A percentile compares a stretch with the other conserved stretches of the same genome.
Conservation (phyloP, 1,140 invertebrate species). For the Ylistrum balloti region DNA sequence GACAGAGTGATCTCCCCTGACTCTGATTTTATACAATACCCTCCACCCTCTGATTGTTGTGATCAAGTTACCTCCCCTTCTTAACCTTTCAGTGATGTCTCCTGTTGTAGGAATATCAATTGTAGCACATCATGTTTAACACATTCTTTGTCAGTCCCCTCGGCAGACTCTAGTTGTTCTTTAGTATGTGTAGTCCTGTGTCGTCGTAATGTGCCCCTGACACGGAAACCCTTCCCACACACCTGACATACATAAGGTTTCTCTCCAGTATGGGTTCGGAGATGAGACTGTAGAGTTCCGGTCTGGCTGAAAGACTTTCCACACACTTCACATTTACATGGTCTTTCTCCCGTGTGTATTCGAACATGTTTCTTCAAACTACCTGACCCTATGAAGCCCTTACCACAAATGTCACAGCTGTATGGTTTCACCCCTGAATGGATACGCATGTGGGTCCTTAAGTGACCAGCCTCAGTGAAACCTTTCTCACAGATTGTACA, state of each 20-base stretch:
- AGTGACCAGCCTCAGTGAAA: too few relatives aligned
- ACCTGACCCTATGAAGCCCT: slow-evolving; percentile 80
- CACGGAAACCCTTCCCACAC: slow-evolving; percentile 96
- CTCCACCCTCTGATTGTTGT: too few relatives aligned
- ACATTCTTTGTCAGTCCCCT: too few relatives aligned
- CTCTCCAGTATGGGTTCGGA: slow-evolving; percentile 51
- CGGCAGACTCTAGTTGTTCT: too few relatives aligned
- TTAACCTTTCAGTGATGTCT: too few relatives aligned
- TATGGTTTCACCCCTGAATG: slow-evolving; percentile 66
- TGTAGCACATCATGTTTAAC: too few relatives aligned
- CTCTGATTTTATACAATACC: too few relatives aligned
- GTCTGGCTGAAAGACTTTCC: slow-evolving; percentile 81
- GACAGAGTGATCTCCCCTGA: too few relatives aligned
- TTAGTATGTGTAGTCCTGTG: too few relatives aligned
- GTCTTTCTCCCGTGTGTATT: slow-evolving; percentile 82
- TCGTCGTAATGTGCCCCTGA: too few relatives aligned
- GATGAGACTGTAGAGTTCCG: slow-evolving; percentile 80
- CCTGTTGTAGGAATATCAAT: too few relatives aligned
- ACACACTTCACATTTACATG: slow-evolving; percentile 79
- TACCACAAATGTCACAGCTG: slow-evolving; percentile 72
- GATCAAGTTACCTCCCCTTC: too few relatives aligned
- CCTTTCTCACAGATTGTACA: slow-evolving; percentile 53
- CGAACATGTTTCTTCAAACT: slow-evolving; percentile 80
- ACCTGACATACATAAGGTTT: slow-evolving; percentile 63
- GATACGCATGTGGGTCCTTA: slow-evolving; percentile 55